A percentile compares a stretch with the other conserved stretches of the same genome.
Conservation (phyloP, 1,140 invertebrate genomes). For the Phymorhynchus buccinoides region DNA sequence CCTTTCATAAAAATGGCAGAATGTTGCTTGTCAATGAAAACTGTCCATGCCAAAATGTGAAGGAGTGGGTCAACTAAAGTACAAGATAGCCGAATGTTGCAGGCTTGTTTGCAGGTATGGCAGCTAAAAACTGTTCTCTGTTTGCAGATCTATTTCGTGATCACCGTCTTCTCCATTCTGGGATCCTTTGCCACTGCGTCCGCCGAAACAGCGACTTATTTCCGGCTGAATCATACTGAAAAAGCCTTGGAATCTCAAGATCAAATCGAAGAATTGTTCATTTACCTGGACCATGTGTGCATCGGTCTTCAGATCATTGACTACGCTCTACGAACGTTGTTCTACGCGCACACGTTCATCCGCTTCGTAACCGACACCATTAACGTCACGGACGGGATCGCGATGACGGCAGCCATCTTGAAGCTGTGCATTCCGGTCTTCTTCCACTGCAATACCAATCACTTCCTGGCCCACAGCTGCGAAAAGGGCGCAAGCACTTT, state of each 20-base stretch:
- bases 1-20: too few relatives aligned
- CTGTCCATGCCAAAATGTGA: too few relatives aligned
- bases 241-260: too few relatives aligned
- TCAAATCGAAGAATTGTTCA: neutral
- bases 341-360: conserved; percentile 66
- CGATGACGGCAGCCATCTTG: conserved; percentile 77
- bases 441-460: neutral
- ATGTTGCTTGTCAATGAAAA: too few relatives aligned
- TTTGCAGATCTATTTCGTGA: neutral
- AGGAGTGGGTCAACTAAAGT: too few relatives aligned
- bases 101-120: too few relatives aligned
- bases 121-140: too few relatives aligned
- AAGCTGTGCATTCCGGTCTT: neutral
- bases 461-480: neutral
- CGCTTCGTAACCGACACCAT: conserved; percentile 83
- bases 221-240: too few relatives aligned
- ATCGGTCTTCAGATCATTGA: conserved; percentile 42
- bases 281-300: neutral
- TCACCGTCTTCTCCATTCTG: neutral
- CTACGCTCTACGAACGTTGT: conserved; percentile 61
- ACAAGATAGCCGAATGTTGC: too few relatives aligned
- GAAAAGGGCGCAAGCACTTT: conserved; percentile 1
- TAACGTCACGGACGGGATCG: conserved; percentile 98
- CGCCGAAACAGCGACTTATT: neutral
- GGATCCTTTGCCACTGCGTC: neutral